Conservation (phyloP, 2,888 invertebrate genomes). For the Calliphora vomitoria region DNA sequence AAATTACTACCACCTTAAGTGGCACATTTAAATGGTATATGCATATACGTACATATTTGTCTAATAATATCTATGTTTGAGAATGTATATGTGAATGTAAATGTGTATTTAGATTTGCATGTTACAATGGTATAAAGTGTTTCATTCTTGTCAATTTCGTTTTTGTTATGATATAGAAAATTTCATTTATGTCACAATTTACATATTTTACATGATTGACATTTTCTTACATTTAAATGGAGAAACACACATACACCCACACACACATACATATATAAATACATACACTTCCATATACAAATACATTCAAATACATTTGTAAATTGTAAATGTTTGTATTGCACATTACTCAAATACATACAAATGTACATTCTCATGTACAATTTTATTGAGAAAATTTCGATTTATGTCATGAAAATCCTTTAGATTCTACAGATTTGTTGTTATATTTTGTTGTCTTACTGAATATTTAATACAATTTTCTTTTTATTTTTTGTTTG, state of each 20-base stretch:
- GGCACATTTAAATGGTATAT: background rate
- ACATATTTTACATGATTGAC: slow-evolving; percentile 72
- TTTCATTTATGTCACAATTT: slow-evolving; percentile 74
- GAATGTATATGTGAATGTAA: background rate
- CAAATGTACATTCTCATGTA: background rate
- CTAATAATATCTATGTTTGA: background rate
- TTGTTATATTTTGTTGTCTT: slow-evolving; percentile 53
- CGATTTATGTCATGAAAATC: slow-evolving; percentile 68
- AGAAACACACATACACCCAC: background rate
- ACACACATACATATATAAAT: background rate
- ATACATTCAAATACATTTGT: slow-evolving; percentile 13
- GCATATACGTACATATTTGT: background rate
- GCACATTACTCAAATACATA: slow-evolving; percentile 30
- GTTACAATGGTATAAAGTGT: slow-evolving; percentile 63
- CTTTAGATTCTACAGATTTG: slow-evolving; percentile 61
- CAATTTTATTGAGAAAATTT: slow-evolving; percentile 63
- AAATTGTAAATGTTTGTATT: slow-evolving; percentile 41
- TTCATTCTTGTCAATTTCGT: slow-evolving; percentile 58
- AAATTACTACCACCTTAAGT: background rate
- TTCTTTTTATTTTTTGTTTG: slow-evolving; percentile 26
- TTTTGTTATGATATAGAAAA: slow-evolving; percentile 63
- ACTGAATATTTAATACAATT: slow-evolving; percentile 51
- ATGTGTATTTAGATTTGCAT: slow-evolving; percentile 48
- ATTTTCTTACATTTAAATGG: slow-evolving; percentile 65
- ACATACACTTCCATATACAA: background rate